Base-by-base conservation (phyloP, 2,797 vertebrate species). In the Esox masquinongy region DNA sequence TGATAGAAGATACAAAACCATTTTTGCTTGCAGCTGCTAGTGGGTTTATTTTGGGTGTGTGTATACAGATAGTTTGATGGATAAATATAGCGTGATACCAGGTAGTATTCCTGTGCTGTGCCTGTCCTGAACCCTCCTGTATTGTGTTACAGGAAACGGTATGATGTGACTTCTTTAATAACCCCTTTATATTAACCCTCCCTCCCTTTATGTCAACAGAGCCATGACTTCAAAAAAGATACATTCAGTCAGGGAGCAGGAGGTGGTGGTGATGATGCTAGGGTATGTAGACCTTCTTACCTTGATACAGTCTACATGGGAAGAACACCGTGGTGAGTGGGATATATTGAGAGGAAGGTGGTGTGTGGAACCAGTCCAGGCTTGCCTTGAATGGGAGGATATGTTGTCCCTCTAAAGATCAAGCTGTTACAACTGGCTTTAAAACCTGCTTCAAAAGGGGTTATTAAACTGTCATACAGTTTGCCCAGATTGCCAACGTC, bases 181-280 rank as follows among this genome's bases (percentile, higher is more conserved):
- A 90, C 85, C 86, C 85, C 83, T 88, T 83, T 81, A 12, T 72
- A 84, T 85, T 80, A 85, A 84, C 75, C 74, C 72, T 84, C 82
- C 76, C 70, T 89, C 70, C 88, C 70, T 80, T 92, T 89, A 79
- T 83, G 77, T 86, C 91, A 88, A 91, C 91, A 94, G 92, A 88
- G 88, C 88, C 83, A 92, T 72, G 90, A 93, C 74, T 86, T 89
- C 83, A 86, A 88, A 87, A 93, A 93, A 92, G 91, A 93, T 88
- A 84, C 89, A 68, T 72, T 76, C 90, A 88, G 81, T 89, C 90
- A 92, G 77, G 84, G 83, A 3, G 66, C 70, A 73, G 83, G 77
- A 39, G 68, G 56, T 19, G 72, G 22, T 53, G 72, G 56, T 81
- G 85, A 84, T 83, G 91, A 92, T 71, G 89, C 89, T 80, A 90